Evolutionary conservation across 2,797 vertebrate species (phyloP), one percentile per base, ranked within the genome.

Genomic region (Prionace glauca): DNA sequence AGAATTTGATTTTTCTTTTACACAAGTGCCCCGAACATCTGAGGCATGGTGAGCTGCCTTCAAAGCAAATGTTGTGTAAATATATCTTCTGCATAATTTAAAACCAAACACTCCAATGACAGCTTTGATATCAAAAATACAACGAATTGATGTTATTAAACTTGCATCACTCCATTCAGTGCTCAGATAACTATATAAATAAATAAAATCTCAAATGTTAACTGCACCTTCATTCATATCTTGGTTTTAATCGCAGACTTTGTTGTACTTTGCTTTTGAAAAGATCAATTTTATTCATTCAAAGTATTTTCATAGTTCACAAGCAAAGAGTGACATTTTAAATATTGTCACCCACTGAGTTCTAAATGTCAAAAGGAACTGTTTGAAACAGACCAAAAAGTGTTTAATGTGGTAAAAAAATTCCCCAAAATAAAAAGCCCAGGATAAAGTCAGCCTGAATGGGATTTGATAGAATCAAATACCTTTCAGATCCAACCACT

Each of bases 251-350:
- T 16, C n/a, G 29, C 45, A 56, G 41, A 29, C 93, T 94, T 94
- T 94, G 92, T 94, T 16, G 41, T 50, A 94, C 29, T 45, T 29
- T 69, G 92, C 92, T 79, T 94, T 94, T 56, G 69, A 95, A 95
- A 77, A 18, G 12, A 74, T 56, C 90, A 84, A 41, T 92, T 91
- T 92, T 74, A 29, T 74, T 95, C 93, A 95, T 60, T n/a, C 71
- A 95, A 95, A 95, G 93, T 95, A 77, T 95, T 95, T 95, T 60
- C 71, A 77, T 71, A 95, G 93, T 95, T 95, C 93, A 95, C 50
- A 77, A 32, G 93, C 41, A 95, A 74, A 56, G 71, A 8, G 20
- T 77, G 93, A 77, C 93, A 95, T 95, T 95, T 95, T 95, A 95
- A 95, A 95, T 95, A n/a, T 77, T 32, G 26, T 95, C 71, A 95